These are phyloP conservation scores for Thamnophis elegans DNA, from an alignment of 2,797 vertebrate genomes.

Conservation along the genomic window DNA sequence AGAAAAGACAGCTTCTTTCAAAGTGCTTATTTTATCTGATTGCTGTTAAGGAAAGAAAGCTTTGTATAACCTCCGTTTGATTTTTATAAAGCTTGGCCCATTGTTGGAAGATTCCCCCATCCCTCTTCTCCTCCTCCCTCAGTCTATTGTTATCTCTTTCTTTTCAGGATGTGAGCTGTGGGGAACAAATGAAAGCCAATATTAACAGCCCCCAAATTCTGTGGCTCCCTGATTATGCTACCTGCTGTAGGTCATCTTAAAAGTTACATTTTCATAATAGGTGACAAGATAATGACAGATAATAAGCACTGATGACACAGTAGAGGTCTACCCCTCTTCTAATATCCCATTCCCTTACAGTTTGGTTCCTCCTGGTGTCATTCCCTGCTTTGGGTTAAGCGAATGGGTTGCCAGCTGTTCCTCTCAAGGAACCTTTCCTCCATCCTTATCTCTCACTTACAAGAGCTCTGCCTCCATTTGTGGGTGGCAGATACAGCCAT, in stretches of 20 bases:
- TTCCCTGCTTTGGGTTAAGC: constrained; percentile 29
- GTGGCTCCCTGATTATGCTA: constrained; percentile 14
- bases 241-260: constrained; percentile 16
- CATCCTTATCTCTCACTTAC: constrained; percentile 15
- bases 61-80: constrained; percentile 50
- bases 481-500: background rate
- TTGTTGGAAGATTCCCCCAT: constrained; percentile 2
- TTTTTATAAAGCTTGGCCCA: constrained; percentile 32
- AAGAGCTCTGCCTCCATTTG: background rate
- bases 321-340: background rate
- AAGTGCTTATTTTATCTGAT: constrained; percentile 55
- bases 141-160: constrained; percentile 37
- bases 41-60: constrained; percentile 49
- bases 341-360: background rate
- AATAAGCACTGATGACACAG: constrained; percentile 9
- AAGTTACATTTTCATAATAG: constrained; percentile 30
- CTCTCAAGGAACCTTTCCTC: background rate
- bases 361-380: constrained; percentile 13
- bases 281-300: background rate
- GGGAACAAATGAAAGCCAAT: constrained; percentile 40
- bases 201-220: constrained; percentile 29
- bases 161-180: constrained; percentile 39
- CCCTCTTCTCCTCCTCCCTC: background rate
- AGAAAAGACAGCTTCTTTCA: constrained; percentile 44
- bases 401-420: constrained; percentile 7